Evolutionary conservation across 2,888 invertebrate species (phyloP).

Genomic region (Synanthedon tipuliformis): DNA sequence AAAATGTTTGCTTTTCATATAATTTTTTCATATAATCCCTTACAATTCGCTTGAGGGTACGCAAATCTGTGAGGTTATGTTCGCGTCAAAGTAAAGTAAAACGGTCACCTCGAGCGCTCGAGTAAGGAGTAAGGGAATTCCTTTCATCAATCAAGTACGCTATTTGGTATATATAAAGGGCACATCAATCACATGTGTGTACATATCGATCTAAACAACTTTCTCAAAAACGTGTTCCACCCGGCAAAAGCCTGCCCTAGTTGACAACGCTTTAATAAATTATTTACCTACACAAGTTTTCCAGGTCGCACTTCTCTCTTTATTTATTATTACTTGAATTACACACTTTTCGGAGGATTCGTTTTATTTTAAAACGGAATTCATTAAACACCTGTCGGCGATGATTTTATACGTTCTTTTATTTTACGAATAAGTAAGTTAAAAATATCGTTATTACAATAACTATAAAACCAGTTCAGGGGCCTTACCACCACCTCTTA

Average conservation of each 20-base stretch:
- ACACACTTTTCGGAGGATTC: no score
- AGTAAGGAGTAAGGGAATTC: constrained; percentile 17
- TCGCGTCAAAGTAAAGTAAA: background rate
- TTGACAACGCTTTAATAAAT: constrained; percentile 50
- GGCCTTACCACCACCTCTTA: no score
- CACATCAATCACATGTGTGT: constrained; percentile 27
- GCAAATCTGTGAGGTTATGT: background rate
- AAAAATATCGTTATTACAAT: no score
- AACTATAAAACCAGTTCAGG: no score
- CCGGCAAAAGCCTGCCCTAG: constrained; percentile 20
- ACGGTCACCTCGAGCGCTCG: constrained; percentile 15
- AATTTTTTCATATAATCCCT: no score
- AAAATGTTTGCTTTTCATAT: no score
- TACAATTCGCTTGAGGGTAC: no score
- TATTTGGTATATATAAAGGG: constrained; percentile 8
- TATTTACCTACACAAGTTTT: constrained; percentile 28
- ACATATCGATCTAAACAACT: constrained; percentile 29
- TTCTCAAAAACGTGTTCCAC: constrained; percentile 32
- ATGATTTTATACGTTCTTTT: no score
- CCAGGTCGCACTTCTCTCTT: constrained; percentile 1
- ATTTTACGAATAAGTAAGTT: no score
- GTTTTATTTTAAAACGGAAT: no score
- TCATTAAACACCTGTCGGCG: no score
- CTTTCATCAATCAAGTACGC: constrained; percentile 23
- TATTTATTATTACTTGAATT: background rate